Evolutionary conservation across 2,888 invertebrate genomes (phyloP), one percentile per base, ranked within the genome.

Genomic region (Mesochorus sp.): DNA sequence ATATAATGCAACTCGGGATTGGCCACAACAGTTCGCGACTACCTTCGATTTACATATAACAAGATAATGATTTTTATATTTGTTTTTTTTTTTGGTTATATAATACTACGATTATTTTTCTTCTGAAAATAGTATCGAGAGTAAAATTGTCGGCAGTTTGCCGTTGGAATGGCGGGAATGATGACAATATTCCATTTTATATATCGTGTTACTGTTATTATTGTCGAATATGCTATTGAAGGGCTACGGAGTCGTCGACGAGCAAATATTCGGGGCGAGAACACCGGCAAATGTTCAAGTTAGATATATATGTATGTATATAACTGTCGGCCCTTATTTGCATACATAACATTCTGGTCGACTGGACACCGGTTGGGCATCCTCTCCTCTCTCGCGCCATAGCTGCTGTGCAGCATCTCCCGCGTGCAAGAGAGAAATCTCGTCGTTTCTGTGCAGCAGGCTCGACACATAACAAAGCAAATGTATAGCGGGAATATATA

Each of bases 311-410:
- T 73, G 55, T 84, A 86, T 86, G 85, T 85, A 87, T 88, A 87
- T 86, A 88, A 86, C 87, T 87, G 89, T 90, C 90, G 87, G 88
- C 64, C 83, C 87, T 91, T 88, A 91, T 91, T 91, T 91, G 90
- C 90, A 91, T 91, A 90, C 88, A 90, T 90, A 90, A 90, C 89
- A 89, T 90, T 90, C 90, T 89, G 90, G 87, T 90, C 88, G 88
- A 88, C 89, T 87, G 90, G 89, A 88, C 90, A 88, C 88, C 87
- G 88, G 88, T 89, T 89, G 87, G 83, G 86, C 88, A 85, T 86
- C 86, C 84, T 85, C 84, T 82, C 78, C 79, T 79, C 83, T 73
- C 64, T 71, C 76, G 70, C 68, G 44, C 37, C 53, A 55, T 39
- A 42, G 62, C 57, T 51, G 61, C 49, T 51, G 44, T 55, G 55